These are phyloP conservation scores for Raja brachyura DNA, from an alignment of 2,113 vertebrate species.

Conservation along the genomic window DNA sequence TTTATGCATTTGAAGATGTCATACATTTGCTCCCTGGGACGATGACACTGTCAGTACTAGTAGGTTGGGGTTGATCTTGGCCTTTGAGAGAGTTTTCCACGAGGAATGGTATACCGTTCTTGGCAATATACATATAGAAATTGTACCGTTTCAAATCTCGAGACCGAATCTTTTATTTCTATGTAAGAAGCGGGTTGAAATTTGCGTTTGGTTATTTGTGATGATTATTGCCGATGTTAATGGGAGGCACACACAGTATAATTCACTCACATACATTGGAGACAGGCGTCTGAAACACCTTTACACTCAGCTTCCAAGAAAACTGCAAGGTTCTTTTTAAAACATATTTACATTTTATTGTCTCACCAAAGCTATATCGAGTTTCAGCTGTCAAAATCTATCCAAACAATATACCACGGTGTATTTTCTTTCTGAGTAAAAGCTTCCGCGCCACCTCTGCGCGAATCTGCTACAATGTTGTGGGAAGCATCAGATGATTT, in stretches of 20 bases:
- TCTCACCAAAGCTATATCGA: neutral
- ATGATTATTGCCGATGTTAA: neutral
- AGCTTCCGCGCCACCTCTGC: neutral
- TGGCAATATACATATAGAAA: neutral
- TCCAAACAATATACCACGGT: neutral
- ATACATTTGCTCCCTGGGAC: neutral
- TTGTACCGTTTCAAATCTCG: neutral
- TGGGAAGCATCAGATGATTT: neutral
- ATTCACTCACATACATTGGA: neutral
- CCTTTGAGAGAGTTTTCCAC: neutral
- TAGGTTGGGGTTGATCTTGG: neutral
- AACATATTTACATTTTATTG: neutral
- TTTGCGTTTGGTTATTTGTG: neutral
- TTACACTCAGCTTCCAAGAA: neutral
- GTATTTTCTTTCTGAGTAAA: neutral
- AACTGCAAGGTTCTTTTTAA: neutral
- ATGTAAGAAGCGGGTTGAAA: neutral
- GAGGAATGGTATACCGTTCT: neutral
- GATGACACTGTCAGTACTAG: neutral
- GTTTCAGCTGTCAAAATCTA: conserved; percentile 21
- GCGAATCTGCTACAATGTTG: neutral
- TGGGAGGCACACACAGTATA: neutral
- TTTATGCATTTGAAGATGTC: neutral
- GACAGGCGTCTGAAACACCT: neutral
- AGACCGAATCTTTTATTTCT: neutral